phyloP scores from a whole-genome alignment of 2,888 invertebrate species.

The Pinctada fucata region DNA sequence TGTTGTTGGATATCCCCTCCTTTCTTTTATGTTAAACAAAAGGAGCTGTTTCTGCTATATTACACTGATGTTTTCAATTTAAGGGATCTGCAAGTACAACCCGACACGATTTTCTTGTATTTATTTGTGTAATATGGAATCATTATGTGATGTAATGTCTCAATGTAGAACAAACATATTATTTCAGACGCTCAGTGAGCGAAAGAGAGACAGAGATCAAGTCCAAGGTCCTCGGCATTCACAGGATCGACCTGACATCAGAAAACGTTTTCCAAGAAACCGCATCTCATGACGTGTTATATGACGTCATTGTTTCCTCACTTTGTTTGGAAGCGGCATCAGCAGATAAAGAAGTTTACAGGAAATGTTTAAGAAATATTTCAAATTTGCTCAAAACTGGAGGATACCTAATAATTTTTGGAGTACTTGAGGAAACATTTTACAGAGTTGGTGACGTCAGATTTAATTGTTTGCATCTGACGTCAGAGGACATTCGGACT shows the following conservation, averaged over 20 bases:
- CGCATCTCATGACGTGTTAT: background rate
- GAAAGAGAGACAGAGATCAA: background rate
- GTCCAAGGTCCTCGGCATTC: background rate
- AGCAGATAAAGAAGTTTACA: background rate
- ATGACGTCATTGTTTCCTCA: background rate
- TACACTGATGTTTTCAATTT: too few species aligned
- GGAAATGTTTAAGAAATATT: background rate
- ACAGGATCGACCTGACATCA: background rate
- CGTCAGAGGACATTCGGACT: background rate
- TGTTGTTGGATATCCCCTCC: too few species aligned
- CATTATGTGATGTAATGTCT: too few species aligned
- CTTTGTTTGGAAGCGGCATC: conserved; percentile 15
- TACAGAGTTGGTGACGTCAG: conserved; percentile 7
- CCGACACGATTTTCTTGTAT: too few species aligned
- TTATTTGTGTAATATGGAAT: too few species aligned
- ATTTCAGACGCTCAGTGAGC: background rate
- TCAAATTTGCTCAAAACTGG: background rate
- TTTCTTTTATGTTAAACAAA: too few species aligned
- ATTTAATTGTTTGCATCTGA: background rate
- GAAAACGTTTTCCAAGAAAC: background rate
- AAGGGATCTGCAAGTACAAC: too few species aligned
- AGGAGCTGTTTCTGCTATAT: too few species aligned
- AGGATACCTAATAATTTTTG: conserved; percentile 1
- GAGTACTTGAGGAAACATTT: background rate
- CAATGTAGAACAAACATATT: background rate